A percentile compares a stretch with the other conserved stretches of the same genome.
Evolutionary conservation across 2,888 invertebrate genomes (phyloP).

Genomic region (Sinodicranocentrus sp.): DNA sequence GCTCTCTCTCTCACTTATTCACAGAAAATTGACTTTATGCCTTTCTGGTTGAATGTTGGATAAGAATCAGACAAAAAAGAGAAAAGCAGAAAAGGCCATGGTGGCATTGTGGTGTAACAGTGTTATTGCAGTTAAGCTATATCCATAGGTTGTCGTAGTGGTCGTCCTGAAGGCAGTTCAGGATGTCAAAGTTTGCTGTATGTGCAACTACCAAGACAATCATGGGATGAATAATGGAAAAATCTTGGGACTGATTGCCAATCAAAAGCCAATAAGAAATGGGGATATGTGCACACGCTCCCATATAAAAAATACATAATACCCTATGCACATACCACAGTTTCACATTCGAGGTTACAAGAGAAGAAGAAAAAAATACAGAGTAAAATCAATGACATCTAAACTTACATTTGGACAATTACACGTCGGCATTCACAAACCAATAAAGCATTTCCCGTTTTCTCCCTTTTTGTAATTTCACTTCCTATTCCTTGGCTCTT

Average conservation of each 20-base stretch:
- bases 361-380: neutral
- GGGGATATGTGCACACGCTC: neutral
- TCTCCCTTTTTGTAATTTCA: conserved; percentile 44
- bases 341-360: no score
- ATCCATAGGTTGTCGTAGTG: conserved; percentile 55
- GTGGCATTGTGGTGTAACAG: conserved; percentile 14
- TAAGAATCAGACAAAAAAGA: conserved; percentile 62
- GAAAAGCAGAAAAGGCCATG: neutral
- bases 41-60: conserved; percentile 69
- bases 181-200: conserved; percentile 70
- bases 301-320: neutral
- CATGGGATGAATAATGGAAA: conserved; percentile 73
- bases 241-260: conserved; percentile 71
- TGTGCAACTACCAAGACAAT: conserved; percentile 71
- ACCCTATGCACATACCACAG: no score
- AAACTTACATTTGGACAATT: conserved; percentile 62
- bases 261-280: conserved; percentile 71
- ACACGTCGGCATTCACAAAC: conserved; percentile 55
- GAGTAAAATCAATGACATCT: conserved; percentile 51
- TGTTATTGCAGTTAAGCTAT: conserved; percentile 58
- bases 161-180: conserved; percentile 65
- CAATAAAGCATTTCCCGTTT: conserved; percentile 43
- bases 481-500: conserved; percentile 54
- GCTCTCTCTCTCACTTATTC: conserved; percentile 55
- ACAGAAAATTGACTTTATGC: conserved; percentile 70